Base-by-base conservation (phyloP, 1,140 invertebrate genomes). In the Zaprionus ornatus region DNA sequence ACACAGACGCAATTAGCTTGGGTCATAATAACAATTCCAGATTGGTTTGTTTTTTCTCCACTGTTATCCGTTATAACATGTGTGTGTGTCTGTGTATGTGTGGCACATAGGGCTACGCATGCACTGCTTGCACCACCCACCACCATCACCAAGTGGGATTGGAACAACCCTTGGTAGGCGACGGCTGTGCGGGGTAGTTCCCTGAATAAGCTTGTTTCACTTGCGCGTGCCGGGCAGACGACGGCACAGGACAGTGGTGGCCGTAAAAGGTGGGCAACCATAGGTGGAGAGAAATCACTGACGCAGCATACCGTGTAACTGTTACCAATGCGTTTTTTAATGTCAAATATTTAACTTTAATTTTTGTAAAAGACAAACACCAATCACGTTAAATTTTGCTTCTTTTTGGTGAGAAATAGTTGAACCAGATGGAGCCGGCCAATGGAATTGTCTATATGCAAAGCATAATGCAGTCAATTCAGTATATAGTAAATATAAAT, bases 21-120 rank as follows among this genome's bases (percentile, higher is more conserved):
- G 27, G 23, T 40, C 52, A 59, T 63, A 56, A 66, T 7, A 27
- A 54, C 17, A 10, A 50, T 66, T 48, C 21, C 27, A 52, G 35
- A 32, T 48, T 59, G 65, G 19, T 50, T 50, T 19, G 17, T 50
- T 19, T 50, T 50, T 50, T 19, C 7, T 23, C n/a, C 40, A n/a
- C 15, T n/a, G 2, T 17, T 37, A 37, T n/a, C 40, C 15, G 15
- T 42, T 17, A 42, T n/a, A 42, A 17, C 2, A 42, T 6, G 5
- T 40, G n/a, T 7, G 4, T 5, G n/a, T n/a, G 15, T 15, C 4
- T 17, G n/a, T 7, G 7, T 48, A 7, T 21, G 13, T 15, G 40
- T 57, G 4, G 12, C n/a, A 63, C 70, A 79, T 85, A 81, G 84
- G 78, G 78, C 72, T 79, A 87, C 84, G 84, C 84, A 87, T 87